phyloP scores from a whole-genome alignment of 2,888 invertebrate species.

The Augiades crinisus region DNA sequence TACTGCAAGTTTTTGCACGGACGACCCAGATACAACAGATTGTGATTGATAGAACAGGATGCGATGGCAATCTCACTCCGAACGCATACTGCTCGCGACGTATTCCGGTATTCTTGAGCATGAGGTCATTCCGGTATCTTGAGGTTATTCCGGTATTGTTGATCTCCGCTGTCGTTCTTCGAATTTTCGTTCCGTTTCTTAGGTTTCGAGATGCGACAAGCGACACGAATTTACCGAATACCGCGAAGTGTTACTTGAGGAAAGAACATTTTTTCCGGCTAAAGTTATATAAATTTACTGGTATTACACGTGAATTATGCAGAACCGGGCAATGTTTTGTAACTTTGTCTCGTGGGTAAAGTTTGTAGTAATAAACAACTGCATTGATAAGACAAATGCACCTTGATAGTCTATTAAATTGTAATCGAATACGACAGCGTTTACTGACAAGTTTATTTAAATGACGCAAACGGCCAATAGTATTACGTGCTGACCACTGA shows the following conservation, averaged over 20 bases:
- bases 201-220: neutral
- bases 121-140: slow-evolving; percentile 14
- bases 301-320: neutral
- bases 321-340: neutral
- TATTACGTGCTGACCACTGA: neutral
- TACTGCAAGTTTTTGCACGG: slow-evolving; percentile 39
- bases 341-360: too few relatives aligned
- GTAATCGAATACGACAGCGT: neutral
- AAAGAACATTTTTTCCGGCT: neutral
- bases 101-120: slow-evolving; percentile 5
- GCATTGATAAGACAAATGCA: neutral
- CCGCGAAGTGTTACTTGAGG: neutral
- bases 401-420: neutral
- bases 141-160: slow-evolving; percentile 1
- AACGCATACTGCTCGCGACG: slow-evolving; percentile 32
- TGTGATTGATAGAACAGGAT: slow-evolving; percentile 51
- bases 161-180: neutral
- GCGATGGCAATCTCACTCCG: slow-evolving; percentile 28
- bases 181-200: neutral
- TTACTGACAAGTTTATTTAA: neutral
- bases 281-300: neutral
- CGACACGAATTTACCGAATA: neutral
- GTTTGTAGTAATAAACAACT: neutral
- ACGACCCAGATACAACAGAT: slow-evolving; percentile 44
- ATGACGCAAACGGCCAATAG: slow-evolving; percentile 7